Percentiles rank a stretch among this genome's conserved stretches.
Evolutionary conservation across 2,888 invertebrate genomes (phyloP).

Genomic region (Meghimatium bilineatum): DNA sequence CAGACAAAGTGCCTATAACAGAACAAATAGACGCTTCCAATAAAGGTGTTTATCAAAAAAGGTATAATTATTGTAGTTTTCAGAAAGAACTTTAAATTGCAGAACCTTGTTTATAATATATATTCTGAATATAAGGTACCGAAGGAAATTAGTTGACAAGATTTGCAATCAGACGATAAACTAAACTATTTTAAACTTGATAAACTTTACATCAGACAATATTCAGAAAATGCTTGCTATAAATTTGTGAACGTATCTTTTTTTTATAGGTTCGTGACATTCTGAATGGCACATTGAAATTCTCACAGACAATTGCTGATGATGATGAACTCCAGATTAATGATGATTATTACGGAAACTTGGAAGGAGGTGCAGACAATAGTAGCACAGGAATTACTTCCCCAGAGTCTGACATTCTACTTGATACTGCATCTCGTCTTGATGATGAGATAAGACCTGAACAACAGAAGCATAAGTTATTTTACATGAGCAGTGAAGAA

Average conservation of each 20-base stretch:
- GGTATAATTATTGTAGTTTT: too few species aligned
- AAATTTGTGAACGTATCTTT: neutral
- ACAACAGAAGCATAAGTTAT: slow-evolving; percentile 49
- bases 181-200: too few species aligned
- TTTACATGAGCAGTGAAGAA: slow-evolving; percentile 72
- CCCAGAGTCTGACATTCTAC: slow-evolving; percentile 49
- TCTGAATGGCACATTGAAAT: slow-evolving; percentile 73
- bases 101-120: too few species aligned
- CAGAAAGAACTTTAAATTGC: too few species aligned
- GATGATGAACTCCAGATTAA: slow-evolving; percentile 65
- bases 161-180: too few species aligned
- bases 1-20: too few species aligned
- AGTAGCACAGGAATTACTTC: slow-evolving; percentile 38
- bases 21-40: too few species aligned
- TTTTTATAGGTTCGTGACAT: slow-evolving; percentile 73
- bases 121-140: too few species aligned
- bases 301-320: slow-evolving; percentile 67
- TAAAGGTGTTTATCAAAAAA: too few species aligned
- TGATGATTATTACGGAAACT: slow-evolving; percentile 67
- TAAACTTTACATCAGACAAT: too few species aligned
- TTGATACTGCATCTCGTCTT: slow-evolving; percentile 36
- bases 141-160: too few species aligned
- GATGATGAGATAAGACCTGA: neutral
- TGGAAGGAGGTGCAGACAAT: slow-evolving; percentile 56
- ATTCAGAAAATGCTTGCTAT: slow-evolving; percentile 64